These are phyloP conservation scores for Sarcophaga caerulescens DNA, from an alignment of 2,888 invertebrate genomes.

Conservation along the genomic window DNA sequence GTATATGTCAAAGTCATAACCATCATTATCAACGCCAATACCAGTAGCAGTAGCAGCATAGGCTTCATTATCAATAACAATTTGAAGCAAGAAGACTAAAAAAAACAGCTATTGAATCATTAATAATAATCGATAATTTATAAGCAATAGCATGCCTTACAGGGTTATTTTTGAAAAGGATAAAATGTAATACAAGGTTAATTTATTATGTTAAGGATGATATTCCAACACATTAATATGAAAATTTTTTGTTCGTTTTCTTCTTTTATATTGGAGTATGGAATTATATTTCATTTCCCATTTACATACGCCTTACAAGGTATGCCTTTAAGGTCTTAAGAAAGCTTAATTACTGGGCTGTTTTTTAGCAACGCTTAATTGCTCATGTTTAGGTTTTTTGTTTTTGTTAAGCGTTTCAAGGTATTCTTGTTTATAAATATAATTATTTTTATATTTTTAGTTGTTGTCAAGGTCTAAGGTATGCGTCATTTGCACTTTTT, in stretches of 20 bases:
- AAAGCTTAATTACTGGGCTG: not conserved
- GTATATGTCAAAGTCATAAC: slow-evolving; percentile 60
- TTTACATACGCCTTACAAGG: too few relatives aligned
- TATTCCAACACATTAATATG: not conserved
- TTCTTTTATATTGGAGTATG: too few relatives aligned
- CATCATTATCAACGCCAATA: slow-evolving; percentile 9
- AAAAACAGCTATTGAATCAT: not conserved
- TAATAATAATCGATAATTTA: not conserved
- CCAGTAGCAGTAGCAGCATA: not conserved
- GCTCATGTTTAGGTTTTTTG: not conserved
- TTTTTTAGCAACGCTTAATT: not conserved
- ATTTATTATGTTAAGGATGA: not conserved
- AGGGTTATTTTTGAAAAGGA: not conserved
- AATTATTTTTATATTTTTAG: not conserved
- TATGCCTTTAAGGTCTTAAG: not conserved
- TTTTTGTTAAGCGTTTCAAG: not conserved
- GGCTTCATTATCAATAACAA: slow-evolving; percentile 42
- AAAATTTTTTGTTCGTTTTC: not conserved
- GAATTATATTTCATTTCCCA: too few relatives aligned
- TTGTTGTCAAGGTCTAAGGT: not conserved
- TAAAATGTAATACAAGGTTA: not conserved
- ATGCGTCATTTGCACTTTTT: not conserved
- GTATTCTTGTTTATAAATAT: not conserved
- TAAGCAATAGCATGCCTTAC: not conserved
- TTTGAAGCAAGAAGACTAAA: not conserved